A percentile compares a stretch with the other conserved stretches of the same genome.
Evolutionary conservation across 2,888 invertebrate genomes (phyloP).

Genomic region (Synergus laeviventris): DNA sequence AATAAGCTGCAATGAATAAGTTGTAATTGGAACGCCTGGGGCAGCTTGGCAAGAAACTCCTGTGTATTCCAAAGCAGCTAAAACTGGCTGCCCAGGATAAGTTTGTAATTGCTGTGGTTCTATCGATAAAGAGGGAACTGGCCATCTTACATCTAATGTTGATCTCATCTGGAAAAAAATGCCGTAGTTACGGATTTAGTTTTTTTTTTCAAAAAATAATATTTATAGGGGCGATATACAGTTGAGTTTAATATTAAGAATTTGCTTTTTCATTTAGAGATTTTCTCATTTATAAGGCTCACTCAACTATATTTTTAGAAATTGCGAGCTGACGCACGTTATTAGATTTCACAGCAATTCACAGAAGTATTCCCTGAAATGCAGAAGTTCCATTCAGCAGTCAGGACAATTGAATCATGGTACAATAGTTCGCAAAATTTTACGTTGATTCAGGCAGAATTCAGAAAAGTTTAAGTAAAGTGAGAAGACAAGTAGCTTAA

Average conservation of each 20-base stretch:
- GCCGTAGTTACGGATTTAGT: not conserved
- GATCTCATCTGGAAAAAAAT: conserved; percentile 61
- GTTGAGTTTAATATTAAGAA: not conserved
- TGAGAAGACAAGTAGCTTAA: not conserved
- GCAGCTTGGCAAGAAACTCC: conserved; percentile 81
- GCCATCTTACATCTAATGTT: conserved; percentile 89
- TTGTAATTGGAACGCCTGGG: conserved; percentile 77
- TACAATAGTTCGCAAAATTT: conserved; percentile 31
- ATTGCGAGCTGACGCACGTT: conserved; percentile 35
- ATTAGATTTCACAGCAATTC: conserved; percentile 34
- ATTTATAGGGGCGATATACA: not conserved
- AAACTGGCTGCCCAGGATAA: conserved; percentile 86
- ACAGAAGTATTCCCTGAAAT: conserved; percentile 33
- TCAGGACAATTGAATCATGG: conserved; percentile 24
- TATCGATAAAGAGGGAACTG: conserved; percentile 83
- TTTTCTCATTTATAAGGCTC: not conserved
- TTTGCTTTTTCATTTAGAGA: not conserved
- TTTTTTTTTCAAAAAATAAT: not conserved
- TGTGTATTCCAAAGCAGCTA: conserved; percentile 86
- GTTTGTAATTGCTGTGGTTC: conserved; percentile 88
- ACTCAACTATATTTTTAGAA: not conserved
- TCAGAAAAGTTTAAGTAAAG: not conserved
- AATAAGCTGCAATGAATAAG: conserved; percentile 83
- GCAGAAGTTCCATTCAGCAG: conserved; percentile 16
- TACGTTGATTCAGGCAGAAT: conserved; percentile 9